Base-by-base conservation (phyloP, 1,140 invertebrate species). In the Trypoxylus dichotomus region DNA sequence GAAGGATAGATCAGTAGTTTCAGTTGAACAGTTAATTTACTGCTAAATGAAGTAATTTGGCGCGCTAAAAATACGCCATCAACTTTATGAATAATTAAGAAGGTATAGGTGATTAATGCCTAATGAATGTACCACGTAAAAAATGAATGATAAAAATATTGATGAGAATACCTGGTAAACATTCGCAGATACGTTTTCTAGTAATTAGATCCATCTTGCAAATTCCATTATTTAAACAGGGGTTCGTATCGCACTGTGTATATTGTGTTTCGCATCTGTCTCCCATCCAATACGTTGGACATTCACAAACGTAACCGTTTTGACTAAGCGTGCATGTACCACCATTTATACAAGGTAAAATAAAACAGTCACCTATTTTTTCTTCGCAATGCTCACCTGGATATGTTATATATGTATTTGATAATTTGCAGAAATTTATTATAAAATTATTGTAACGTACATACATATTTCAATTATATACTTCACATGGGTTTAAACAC, bases 191-290 rank as follows among this genome's bases (percentile, higher is more conserved):
- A 79, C 88, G 91, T 8, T 88, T 88, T 1, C 85, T 86, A 19
- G 85, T 87, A 1, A 86, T 88, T 76, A 86, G 41, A 76, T 84
- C 79, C 80, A 87, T 79, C 3, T 87, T 83, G 83, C 94, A 96
- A 0, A 88, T 91, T 6, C 89, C 94, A 75, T 91, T 92, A 83
- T 96, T 94, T 71, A 88, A 83, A 82, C 94, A 96, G 5, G n/a
- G 60, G 0, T 93, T 87, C 25, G 82, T 78, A 24, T 88, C 85
- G 83, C 93, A 95, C 3, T 91, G 90, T 81, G 94, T 90, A 77
- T 90, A 91, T 68, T 92, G 90, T 74, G 89, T 90, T 81, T 95
- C 92, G 86, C 96, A 97, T 79, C 88, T 89, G 1, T 85, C 83
- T 1, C 92, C 93, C 85, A 90, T 91, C 83, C 88, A 94, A 43